phyloP scores from a whole-genome alignment of 2,888 invertebrate genomes.

The Aelia acuminata region DNA sequence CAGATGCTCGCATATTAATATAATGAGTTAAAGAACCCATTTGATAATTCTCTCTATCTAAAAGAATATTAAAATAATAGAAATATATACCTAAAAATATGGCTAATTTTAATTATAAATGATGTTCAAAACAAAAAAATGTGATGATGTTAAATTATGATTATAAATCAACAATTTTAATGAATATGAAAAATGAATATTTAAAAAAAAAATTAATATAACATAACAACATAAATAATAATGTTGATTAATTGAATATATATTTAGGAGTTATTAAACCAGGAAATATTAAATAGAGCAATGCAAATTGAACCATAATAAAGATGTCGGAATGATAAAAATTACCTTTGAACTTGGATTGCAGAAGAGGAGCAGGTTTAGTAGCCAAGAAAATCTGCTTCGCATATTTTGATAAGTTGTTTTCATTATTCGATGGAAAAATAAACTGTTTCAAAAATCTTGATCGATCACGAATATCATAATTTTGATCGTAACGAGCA shows the following conservation, averaged over 20 bases:
- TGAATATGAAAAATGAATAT: too few relatives aligned
- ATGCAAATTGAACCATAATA: too few relatives aligned
- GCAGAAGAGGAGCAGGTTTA: slow-evolving; percentile 93
- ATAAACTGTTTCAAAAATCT: slow-evolving; percentile 88
- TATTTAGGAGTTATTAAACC: too few relatives aligned
- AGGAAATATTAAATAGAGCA: too few relatives aligned
- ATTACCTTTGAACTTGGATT: slow-evolving; percentile 85
- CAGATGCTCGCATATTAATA: slow-evolving; percentile 86
- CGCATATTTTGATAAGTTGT: slow-evolving; percentile 78
- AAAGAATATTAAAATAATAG: slow-evolving; percentile 61
- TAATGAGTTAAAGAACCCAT: slow-evolving; percentile 96
- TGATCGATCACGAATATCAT: slow-evolving; percentile 96
- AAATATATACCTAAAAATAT: not conserved
- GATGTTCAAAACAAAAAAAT: too few relatives aligned
- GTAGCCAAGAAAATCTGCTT: slow-evolving; percentile 89
- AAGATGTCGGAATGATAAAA: not conserved
- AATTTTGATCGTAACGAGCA: slow-evolving; percentile 97
- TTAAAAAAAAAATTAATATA: too few relatives aligned
- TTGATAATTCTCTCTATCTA: slow-evolving; percentile 89
- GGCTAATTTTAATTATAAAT: too few relatives aligned
- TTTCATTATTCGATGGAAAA: slow-evolving; percentile 74
- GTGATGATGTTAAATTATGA: too few relatives aligned
- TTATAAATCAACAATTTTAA: too few relatives aligned
- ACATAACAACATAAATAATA: too few relatives aligned
- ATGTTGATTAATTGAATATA: too few relatives aligned